phyloP scores from a whole-genome alignment of 2,888 invertebrate species.

The Sialis fuliginosa region DNA sequence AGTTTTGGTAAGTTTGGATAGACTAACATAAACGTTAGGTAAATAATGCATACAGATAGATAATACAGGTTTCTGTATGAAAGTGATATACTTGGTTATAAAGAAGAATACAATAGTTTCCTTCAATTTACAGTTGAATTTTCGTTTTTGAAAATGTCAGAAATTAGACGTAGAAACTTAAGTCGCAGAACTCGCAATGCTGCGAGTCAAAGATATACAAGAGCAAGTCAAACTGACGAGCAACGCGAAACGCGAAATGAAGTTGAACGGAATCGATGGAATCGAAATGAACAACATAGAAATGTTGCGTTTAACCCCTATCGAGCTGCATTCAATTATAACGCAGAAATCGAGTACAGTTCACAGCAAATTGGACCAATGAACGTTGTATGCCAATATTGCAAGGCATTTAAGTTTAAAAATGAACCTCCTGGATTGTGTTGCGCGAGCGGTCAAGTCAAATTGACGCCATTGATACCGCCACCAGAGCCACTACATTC shows the following conservation, averaged over 20 bases:
- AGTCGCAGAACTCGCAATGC: slow-evolving; percentile 16
- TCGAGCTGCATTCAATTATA: slow-evolving; percentile 9
- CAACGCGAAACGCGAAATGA: slow-evolving; percentile 7
- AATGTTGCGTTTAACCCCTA: slow-evolving; percentile 6
- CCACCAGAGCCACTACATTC: slow-evolving; percentile 19
- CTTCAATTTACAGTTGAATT: too few relatives aligned
- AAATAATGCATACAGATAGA: too few relatives aligned
- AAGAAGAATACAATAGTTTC: too few relatives aligned
- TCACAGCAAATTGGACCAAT: slow-evolving; percentile 5
- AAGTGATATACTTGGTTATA: too few relatives aligned
- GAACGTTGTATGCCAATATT: slow-evolving; percentile 3
- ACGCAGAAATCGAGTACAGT: slow-evolving; percentile 9
- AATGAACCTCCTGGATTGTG: slow-evolving; percentile 7
- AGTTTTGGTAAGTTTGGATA: too few relatives aligned
- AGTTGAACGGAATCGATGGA: slow-evolving; percentile 6
- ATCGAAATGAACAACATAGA: neutral
- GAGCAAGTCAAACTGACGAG: slow-evolving; percentile 15
- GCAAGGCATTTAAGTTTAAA: slow-evolving; percentile 6
- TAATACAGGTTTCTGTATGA: too few relatives aligned
- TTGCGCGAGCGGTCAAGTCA: slow-evolving; percentile 9
- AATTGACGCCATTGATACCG: slow-evolving; percentile 17
- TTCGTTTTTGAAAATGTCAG: too few relatives aligned
- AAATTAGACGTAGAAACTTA: slow-evolving; percentile 4
- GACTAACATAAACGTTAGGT: too few relatives aligned
- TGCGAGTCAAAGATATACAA: slow-evolving; percentile 16